Conservation (phyloP, 23 tunicate genomes). For the Ascidia mentula region DNA sequence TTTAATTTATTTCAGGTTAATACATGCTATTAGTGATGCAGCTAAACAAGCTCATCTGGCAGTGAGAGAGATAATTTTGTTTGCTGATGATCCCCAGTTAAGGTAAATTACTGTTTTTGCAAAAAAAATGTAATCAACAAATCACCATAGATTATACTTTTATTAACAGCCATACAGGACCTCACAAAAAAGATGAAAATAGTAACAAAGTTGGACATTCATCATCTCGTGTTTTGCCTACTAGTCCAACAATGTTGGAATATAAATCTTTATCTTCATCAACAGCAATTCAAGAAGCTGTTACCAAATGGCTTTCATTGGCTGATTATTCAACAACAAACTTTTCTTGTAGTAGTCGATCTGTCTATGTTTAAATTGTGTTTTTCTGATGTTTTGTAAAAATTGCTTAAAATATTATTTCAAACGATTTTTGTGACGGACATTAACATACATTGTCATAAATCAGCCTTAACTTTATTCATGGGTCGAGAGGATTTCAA, state of each 20-base stretch:
- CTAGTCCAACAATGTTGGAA: conserved; percentile 28
- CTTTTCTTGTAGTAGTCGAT: neutral
- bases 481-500: too few relatives aligned
- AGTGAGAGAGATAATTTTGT: neutral
- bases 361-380: neutral
- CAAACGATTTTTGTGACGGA: too few relatives aligned
- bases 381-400: neutral
- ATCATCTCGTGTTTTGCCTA: conserved; percentile 19
- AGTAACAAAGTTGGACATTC: neutral
- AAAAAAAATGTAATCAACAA: too few relatives aligned
- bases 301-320: conserved; percentile 39
- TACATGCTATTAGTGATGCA: neutral
- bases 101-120: too few relatives aligned
- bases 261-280: neutral
- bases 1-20: neutral
- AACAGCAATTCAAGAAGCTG: conserved; percentile 8
- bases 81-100: neutral
- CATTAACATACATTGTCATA: too few relatives aligned
- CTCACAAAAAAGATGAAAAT: neutral
- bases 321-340: conserved; percentile 27
- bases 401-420: too few relatives aligned
- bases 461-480: neutral
- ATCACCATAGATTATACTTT: too few relatives aligned
- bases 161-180: too few relatives aligned
- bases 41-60: neutral